These are phyloP conservation scores for Neosalanx taihuensis DNA, from an alignment of 2,797 vertebrate genomes.

Conservation along the genomic window DNA sequence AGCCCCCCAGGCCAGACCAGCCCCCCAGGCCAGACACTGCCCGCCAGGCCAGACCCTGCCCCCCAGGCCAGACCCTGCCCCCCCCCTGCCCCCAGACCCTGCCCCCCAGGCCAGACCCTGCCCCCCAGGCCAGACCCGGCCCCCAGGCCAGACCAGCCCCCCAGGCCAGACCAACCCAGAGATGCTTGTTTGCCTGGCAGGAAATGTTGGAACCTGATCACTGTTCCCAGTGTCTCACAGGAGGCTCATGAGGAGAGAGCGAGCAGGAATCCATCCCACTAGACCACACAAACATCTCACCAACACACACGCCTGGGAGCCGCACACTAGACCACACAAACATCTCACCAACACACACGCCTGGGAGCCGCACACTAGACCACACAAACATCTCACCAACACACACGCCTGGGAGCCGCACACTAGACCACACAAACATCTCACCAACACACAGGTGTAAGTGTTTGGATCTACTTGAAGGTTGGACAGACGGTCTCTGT, in stretches of 20 bases:
- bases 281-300: conserved; percentile 33
- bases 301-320: conserved; percentile 14
- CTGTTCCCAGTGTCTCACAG: conserved; percentile 66
- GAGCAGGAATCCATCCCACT: conserved; percentile 44
- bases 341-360: conserved; percentile 27
- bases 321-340: conserved; percentile 32
- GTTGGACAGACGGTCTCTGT: conserved; percentile 41
- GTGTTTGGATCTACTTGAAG: conserved; percentile 41
- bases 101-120: conserved; percentile 55
- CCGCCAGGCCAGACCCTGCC: too few relatives aligned
- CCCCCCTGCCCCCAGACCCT: too few relatives aligned
- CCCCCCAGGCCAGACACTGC: too few relatives aligned
- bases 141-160: too few relatives aligned
- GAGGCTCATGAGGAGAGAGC: conserved; percentile 74
- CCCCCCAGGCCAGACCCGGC: conserved; percentile 65
- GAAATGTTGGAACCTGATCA: conserved; percentile 78
- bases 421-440: conserved; percentile 32
- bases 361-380: conserved; percentile 8
- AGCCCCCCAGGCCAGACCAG: too few relatives aligned
- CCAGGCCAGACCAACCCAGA: conserved; percentile 69
- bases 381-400: conserved; percentile 31
- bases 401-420: conserved; percentile 1
- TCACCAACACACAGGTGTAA: conserved; percentile 33
- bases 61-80: background rate
- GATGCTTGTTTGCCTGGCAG: conserved; percentile 74